These are phyloP conservation scores for Tetranychus truncatus DNA, from an alignment of 2,888 invertebrate genomes.

Conservation along the genomic window DNA sequence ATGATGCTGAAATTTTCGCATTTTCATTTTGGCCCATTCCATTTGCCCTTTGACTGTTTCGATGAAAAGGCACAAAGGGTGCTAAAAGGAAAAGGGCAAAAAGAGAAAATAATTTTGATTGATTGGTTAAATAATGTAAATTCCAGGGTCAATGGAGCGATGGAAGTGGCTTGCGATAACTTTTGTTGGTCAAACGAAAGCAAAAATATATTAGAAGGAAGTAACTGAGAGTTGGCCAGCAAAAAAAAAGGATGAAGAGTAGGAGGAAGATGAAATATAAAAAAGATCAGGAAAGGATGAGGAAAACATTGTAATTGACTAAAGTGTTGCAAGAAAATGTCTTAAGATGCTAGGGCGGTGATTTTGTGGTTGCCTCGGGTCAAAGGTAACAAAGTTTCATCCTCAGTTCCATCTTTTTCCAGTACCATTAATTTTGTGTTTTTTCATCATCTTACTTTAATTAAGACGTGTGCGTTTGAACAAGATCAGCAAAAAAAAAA, in stretches of 20 bases:
- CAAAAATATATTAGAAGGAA: neutral
- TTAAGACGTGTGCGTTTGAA: neutral
- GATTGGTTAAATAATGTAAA: neutral
- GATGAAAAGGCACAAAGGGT: neutral
- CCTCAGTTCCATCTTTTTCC: neutral
- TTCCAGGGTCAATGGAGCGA: neutral
- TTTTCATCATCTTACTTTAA: neutral
- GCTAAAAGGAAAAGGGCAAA: neutral
- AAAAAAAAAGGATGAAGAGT: neutral
- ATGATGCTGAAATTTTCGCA: no score
- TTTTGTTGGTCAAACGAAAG: neutral
- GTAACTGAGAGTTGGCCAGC: neutral
- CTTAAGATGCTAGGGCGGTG: neutral
- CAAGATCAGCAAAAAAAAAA: neutral
- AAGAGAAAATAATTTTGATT: neutral
- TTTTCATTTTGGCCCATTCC: no score
- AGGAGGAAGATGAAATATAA: neutral
- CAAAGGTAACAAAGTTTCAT: neutral
- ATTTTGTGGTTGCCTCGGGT: neutral
- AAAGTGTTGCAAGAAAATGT: neutral
- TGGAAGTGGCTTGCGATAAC: neutral
- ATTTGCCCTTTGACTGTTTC: no score
- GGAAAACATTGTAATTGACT: neutral
- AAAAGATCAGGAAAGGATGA: neutral
- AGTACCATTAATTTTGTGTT: neutral